phyloP scores from a whole-genome alignment of 1,140 invertebrate species.

The Pantala flavescens region DNA sequence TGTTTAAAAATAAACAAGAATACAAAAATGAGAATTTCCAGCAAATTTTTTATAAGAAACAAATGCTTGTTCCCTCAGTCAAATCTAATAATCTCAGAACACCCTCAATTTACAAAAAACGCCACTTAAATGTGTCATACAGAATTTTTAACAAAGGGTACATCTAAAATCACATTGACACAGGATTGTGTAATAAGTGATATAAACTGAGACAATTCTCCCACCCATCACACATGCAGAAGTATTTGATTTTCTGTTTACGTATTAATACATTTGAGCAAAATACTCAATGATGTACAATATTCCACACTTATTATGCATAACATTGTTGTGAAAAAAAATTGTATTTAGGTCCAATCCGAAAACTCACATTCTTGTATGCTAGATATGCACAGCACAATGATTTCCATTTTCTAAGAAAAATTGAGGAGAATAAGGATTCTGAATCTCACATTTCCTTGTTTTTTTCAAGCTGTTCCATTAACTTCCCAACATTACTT shows the following conservation, averaged over 20 bases:
- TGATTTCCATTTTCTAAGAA: background rate
- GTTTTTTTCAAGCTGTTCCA: background rate
- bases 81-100: background rate
- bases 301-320: background rate
- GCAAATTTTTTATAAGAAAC: background rate
- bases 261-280: background rate
- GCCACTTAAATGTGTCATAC: background rate
- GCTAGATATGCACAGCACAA: background rate
- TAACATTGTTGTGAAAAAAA: background rate
- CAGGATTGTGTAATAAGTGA: background rate
- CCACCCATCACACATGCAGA: background rate
- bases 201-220: background rate
- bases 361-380: background rate
- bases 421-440: background rate
- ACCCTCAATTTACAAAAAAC: background rate
- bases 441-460: background rate
- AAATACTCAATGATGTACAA: background rate
- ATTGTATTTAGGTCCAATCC: background rate
- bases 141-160: background rate
- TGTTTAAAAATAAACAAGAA: constrained; percentile 5
- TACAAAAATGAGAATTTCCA: constrained; percentile 3
- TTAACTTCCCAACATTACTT: background rate
- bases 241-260: background rate
- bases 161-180: background rate
- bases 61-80: background rate